These are phyloP conservation scores for Gonioctena quinquepunctata DNA, from an alignment of 1,140 invertebrate species.

Conservation along the genomic window DNA sequence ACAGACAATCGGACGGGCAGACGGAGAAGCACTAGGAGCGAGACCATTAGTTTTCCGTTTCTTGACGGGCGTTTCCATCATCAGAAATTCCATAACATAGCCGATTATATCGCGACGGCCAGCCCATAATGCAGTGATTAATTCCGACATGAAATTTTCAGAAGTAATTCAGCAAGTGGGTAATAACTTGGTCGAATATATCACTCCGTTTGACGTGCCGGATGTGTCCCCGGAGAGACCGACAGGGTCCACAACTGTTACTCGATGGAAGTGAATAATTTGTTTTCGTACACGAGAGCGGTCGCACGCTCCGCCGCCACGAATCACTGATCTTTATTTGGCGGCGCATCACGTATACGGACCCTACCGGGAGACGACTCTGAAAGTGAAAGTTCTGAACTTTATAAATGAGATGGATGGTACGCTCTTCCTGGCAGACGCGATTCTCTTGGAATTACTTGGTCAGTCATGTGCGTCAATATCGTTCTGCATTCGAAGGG, in stretches of 20 bases:
- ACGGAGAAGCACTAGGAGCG: too few species aligned
- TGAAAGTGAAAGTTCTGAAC: too few species aligned
- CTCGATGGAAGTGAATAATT: slow-evolving; percentile 5
- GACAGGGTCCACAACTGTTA: slow-evolving; percentile 12
- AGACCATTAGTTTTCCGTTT: too few species aligned
- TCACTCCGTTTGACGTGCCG: neutral
- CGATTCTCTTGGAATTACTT: too few species aligned
- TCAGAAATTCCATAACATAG: too few species aligned
- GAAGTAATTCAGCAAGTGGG: slow-evolving; percentile 13
- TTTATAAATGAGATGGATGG: too few species aligned
- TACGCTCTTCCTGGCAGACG: too few species aligned
- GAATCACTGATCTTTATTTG: slow-evolving; percentile 4
- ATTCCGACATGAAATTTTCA: slow-evolving; percentile 5
- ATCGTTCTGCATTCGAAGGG: too few species aligned
- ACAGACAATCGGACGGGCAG: too few species aligned
- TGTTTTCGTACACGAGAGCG: slow-evolving; percentile 4
- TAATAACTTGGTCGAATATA: slow-evolving; percentile 11
- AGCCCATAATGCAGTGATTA: neutral
- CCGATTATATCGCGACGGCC: too few species aligned
- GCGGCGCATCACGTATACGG: neutral
- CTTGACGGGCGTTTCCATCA: too few species aligned
- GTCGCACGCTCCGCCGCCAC: neutral
- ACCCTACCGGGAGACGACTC: neutral
- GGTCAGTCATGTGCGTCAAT: too few species aligned
- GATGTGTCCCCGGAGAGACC: neutral